Percentiles rank a stretch among this genome's conserved stretches.
Conservation (phyloP, 2,797 vertebrate species). For the Clarias fuscus region DNA sequence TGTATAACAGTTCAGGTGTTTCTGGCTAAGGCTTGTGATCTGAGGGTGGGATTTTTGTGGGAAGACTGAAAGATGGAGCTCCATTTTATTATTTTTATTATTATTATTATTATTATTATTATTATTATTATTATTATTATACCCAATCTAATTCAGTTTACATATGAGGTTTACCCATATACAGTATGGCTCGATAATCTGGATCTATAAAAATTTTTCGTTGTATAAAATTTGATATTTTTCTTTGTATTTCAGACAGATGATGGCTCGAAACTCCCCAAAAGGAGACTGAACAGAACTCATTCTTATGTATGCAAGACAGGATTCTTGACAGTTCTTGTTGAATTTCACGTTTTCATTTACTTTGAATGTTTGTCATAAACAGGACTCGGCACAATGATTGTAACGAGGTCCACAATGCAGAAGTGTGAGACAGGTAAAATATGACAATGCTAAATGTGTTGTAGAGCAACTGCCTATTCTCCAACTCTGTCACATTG, state of each 20-base stretch:
- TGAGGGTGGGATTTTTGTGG: not conserved
- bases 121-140: not conserved
- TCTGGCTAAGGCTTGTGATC: not conserved
- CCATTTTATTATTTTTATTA: not conserved
- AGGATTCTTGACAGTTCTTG: too few species aligned
- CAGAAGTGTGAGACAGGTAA: not conserved
- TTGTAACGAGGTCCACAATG: not conserved
- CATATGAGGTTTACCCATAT: not conserved
- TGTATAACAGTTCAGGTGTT: not conserved
- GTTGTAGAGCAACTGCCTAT: not conserved
- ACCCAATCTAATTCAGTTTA: not conserved
- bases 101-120: too few species aligned
- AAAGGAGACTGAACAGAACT: too few species aligned
- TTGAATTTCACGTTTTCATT: too few species aligned
- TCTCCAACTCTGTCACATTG: not conserved
- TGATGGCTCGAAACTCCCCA: too few species aligned
- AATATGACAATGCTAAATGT: not conserved
- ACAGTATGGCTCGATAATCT: too few species aligned
- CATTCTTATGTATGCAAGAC: too few species aligned
- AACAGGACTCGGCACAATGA: too few species aligned
- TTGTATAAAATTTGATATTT: too few species aligned
- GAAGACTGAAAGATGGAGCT: not conserved
- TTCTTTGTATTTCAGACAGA: too few species aligned
- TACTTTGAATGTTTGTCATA: too few species aligned
- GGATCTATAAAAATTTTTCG: too few species aligned